Base-by-base conservation (phyloP, 2,888 invertebrate species). In the Cheiracanthium punctorium region DNA sequence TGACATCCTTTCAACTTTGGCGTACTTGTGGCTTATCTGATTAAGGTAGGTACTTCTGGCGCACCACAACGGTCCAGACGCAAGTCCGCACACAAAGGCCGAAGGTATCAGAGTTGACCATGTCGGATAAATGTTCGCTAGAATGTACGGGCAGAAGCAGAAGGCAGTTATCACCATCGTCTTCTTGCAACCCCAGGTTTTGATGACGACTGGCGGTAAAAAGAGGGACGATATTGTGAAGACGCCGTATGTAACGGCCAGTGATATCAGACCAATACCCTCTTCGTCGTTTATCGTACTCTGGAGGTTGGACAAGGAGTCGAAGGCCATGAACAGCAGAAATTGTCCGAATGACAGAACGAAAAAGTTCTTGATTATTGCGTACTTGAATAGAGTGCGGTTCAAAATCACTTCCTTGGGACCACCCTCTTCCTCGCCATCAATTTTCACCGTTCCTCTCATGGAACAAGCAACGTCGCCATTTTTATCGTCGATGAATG, bases 11-110 rank as follows among this genome's bases (percentile, higher is more conserved):
- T 97, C 90, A 74, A 92, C 93, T 91, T 96, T 96, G 20, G 98
- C 96, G 93, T 96, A 97, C 89, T 96, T 95, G 88, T 96, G 96
- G 70, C 97, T 98, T 65, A 96, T 96, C 93, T 98, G 96, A 17
- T 98, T 98, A 88, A 99, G 94, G 91, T 99, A 99, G 0, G 97
- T 97, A 85, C 98, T 98, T 92, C 98, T 97, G n/a, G 98, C 97
- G 0, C 98, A 96, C 99, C 98, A 99, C 95, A 99, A 96, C 71
- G 98, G 98, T 0, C 98, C 98, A 1, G 98, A 98, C 12, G 97
- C 97, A 79, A 98, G 93, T 89, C 99, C 98, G 52, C 97, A 94
- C 24, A 98, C 93, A 33, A 98, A 95, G 29, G 98, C 97, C 52
- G 97, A 96, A 0, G 97, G 97, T 79, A 97, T 96, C 82, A 97